These are phyloP conservation scores for Elymnias hypermnestra DNA, from an alignment of 1,140 invertebrate genomes.

Conservation along the genomic window DNA sequence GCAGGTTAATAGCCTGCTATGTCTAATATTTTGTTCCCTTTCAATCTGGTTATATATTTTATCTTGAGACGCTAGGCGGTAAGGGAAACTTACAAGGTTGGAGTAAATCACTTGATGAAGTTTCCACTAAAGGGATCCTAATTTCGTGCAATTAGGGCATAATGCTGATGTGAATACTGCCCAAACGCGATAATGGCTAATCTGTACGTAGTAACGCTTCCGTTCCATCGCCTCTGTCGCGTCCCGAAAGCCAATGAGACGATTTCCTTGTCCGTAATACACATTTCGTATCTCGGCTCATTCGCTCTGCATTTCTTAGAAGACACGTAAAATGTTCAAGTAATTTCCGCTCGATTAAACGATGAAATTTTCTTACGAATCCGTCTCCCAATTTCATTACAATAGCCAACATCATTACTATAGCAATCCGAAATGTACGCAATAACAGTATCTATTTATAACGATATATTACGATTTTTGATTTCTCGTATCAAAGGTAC, in stretches of 20 bases:
- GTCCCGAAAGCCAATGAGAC: slow-evolving; percentile 47
- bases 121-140: slow-evolving; percentile 59
- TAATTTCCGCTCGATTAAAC: slow-evolving; percentile 69
- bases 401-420: too few relatives aligned
- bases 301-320: slow-evolving; percentile 53
- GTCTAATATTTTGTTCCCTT: too few relatives aligned
- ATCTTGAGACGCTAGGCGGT: slow-evolving; percentile 60
- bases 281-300: slow-evolving; percentile 51
- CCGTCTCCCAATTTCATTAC: slow-evolving; percentile 44
- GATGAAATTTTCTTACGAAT: slow-evolving; percentile 53
- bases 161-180: slow-evolving; percentile 71
- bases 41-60: too few relatives aligned
- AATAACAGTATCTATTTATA: too few relatives aligned
- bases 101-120: slow-evolving; percentile 57
- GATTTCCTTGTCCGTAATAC: slow-evolving; percentile 58
- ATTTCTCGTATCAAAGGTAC: too few relatives aligned
- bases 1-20: too few relatives aligned
- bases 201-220: slow-evolving; percentile 33
- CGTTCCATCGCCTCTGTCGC: slow-evolving; percentile 20
- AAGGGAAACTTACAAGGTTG: slow-evolving; percentile 72
- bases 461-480: too few relatives aligned
- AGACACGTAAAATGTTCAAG: slow-evolving; percentile 62
- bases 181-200: slow-evolving; percentile 64
- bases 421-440: too few relatives aligned
- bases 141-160: slow-evolving; percentile 73